A percentile compares a stretch with the other conserved stretches of the same genome.
These are phyloP conservation scores for Acheta domesticus DNA, from an alignment of 2,888 invertebrate genomes.

Conservation along the genomic window DNA sequence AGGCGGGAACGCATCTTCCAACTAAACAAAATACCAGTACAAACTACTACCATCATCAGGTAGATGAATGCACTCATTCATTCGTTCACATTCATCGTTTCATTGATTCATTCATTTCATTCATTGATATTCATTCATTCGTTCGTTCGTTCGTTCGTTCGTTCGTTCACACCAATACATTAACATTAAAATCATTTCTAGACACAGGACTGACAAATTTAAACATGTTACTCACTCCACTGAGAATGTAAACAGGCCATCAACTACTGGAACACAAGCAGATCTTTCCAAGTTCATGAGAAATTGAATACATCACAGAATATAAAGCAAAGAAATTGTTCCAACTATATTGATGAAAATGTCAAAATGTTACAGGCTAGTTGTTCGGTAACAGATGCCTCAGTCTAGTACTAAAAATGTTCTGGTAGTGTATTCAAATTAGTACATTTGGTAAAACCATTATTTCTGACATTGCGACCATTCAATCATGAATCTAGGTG, in stretches of 20 bases:
- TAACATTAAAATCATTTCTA: not conserved
- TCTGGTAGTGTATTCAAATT: not conserved
- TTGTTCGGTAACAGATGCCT: not conserved
- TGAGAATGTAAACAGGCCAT: too few relatives aligned
- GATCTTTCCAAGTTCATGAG: too few relatives aligned
- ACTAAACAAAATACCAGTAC: not conserved
- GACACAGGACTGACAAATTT: too few relatives aligned
- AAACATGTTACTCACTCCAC: too few relatives aligned
- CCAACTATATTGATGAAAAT: not conserved
- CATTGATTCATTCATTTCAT: too few relatives aligned
- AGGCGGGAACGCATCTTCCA: not conserved
- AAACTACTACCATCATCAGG: not conserved
- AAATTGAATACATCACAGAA: not conserved
- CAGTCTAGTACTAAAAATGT: not conserved
- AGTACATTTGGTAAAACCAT: not conserved
- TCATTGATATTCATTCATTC: too few relatives aligned
- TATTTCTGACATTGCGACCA: not conserved
- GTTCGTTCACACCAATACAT: not conserved
- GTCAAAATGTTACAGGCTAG: too few relatives aligned
- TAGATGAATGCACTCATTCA: constrained; percentile 10
- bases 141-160: too few relatives aligned
- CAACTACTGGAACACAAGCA: too few relatives aligned
- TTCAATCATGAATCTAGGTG: not conserved
- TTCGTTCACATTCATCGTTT: too few relatives aligned
- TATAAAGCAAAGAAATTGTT: not conserved